Evolutionary conservation across 1,140 invertebrate species (phyloP).

Genomic region (Maniola jurtina): DNA sequence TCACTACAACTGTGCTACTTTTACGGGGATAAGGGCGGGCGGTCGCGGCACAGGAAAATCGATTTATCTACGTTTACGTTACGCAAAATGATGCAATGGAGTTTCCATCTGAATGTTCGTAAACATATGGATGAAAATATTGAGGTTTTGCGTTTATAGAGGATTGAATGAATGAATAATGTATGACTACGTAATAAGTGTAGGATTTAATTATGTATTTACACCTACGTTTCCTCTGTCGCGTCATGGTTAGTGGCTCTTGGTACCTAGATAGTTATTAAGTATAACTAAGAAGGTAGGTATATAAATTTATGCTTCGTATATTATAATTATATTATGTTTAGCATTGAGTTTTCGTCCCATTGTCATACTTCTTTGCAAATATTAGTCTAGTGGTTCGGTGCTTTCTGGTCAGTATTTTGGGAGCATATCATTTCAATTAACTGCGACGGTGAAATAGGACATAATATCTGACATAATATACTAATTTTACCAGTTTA

Average conservation of each 20-base stretch:
- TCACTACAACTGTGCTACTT: conserved; percentile 22
- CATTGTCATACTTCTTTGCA: no score
- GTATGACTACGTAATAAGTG: not conserved
- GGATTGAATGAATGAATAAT: not conserved
- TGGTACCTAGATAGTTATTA: no score
- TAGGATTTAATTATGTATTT: conserved; percentile 1
- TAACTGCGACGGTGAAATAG: no score
- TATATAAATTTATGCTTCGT: no score
- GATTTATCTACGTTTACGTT: conserved; percentile 33
- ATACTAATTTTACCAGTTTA: no score
- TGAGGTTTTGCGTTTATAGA: not conserved
- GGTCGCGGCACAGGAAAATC: conserved; percentile 34
- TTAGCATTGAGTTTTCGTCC: no score
- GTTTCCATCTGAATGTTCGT: conserved; percentile 7
- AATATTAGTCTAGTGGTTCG: no score
- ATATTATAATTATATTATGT: no score
- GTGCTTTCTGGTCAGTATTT: no score
- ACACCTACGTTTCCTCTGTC: not conserved
- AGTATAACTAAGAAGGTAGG: no score
- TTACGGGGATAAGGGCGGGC: not conserved
- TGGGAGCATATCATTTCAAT: no score
- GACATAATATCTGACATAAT: no score
- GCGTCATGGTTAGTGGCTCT: not conserved
- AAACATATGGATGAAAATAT: not conserved
- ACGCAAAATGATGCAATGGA: conserved; percentile 33